Conservation (phyloP, 2,888 invertebrate genomes). For the Chloroclysta siterata region DNA sequence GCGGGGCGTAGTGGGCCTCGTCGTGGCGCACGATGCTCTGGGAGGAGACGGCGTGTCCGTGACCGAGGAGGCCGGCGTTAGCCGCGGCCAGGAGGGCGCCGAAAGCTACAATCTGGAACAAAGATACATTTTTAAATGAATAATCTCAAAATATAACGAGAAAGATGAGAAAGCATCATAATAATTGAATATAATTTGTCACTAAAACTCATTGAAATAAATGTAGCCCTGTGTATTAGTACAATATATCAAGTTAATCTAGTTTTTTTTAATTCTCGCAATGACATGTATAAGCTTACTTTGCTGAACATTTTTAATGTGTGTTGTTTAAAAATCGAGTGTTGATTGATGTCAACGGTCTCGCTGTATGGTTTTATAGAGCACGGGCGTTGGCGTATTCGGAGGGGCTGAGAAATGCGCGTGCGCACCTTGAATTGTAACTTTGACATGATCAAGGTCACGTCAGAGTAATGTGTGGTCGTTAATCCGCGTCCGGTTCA, state of each 20-base stretch:
- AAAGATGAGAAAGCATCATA: neutral
- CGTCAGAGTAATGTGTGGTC: constrained; percentile 31
- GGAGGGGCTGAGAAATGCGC: constrained; percentile 48
- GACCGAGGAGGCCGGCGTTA: constrained; percentile 72
- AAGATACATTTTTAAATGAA: neutral
- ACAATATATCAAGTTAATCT: constrained; percentile 5
- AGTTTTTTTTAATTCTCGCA: constrained; percentile 7
- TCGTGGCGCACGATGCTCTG: constrained; percentile 70
- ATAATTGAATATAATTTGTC: neutral
- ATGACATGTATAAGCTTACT: constrained; percentile 50
- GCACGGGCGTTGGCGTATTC: constrained; percentile 24
- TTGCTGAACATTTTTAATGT: constrained; percentile 68
- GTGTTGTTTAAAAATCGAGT: constrained; percentile 52
- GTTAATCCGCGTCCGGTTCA: constrained; percentile 34
- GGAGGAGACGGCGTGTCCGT: constrained; percentile 66
- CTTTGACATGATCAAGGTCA: constrained; percentile 47
- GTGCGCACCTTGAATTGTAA: constrained; percentile 48
- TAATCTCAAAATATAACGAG: too few relatives aligned
- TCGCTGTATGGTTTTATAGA: constrained; percentile 51
- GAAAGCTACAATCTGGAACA: constrained; percentile 69
- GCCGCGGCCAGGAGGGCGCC: constrained; percentile 72
- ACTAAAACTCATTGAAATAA: neutral
- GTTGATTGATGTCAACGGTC: constrained; percentile 58
- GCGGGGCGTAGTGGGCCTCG: constrained; percentile 60
- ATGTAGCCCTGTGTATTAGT: neutral